Conservation (phyloP, 2,113 vertebrate genomes). For the Python bivittatus region DNA sequence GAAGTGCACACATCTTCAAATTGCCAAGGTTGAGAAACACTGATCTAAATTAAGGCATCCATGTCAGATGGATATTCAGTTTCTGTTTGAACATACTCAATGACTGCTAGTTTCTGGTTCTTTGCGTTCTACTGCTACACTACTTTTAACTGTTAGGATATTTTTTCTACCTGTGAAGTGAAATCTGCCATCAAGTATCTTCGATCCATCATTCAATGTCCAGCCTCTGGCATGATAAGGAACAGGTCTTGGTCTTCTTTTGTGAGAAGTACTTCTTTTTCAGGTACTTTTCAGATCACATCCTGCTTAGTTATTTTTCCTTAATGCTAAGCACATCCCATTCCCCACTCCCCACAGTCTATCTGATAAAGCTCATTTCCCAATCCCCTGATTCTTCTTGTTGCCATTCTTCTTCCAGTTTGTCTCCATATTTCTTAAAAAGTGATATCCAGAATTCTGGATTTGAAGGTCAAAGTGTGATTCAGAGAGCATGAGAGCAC, state of each 20-base stretch:
- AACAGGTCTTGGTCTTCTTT: neutral
- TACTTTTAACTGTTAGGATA: neutral
- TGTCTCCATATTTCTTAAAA: neutral
- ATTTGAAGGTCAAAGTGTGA: neutral
- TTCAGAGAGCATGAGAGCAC: neutral
- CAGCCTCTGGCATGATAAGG: neutral
- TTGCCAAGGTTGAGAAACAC: too few relatives aligned
- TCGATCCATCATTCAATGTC: neutral
- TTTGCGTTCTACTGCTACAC: neutral
- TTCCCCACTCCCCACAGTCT: neutral
- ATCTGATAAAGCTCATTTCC: neutral
- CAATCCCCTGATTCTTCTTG: neutral
- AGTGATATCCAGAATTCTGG: neutral
- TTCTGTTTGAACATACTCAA: neutral
- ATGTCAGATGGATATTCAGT: neutral
- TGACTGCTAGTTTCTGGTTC: neutral
- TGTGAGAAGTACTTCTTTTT: neutral
- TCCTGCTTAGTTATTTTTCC: neutral
- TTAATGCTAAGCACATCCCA: neutral
- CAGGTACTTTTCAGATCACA: neutral
- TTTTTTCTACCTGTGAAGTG: neutral
- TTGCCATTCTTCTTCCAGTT: neutral
- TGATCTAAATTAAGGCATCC: neutral
- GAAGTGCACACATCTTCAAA: neutral
- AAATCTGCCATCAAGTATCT: neutral